Evolutionary conservation across 1,140 invertebrate genomes (phyloP).

Genomic region (Diachasma alloeum): DNA sequence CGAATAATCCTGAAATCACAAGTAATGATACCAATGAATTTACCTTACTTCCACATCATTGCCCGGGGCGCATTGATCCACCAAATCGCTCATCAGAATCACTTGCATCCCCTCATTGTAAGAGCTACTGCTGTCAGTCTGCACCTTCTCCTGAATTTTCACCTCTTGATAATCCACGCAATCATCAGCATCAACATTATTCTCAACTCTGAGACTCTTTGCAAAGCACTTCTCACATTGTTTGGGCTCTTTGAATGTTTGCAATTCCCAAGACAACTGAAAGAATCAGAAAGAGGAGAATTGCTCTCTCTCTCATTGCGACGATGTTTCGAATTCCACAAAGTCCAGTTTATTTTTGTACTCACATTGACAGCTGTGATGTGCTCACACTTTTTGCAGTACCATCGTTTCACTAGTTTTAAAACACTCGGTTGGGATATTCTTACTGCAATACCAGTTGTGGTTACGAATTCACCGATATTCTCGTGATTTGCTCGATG

Average conservation of each 20-base stretch:
- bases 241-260: constrained; percentile 46
- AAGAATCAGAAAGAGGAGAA: constrained; percentile 11
- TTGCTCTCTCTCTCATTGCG: background rate
- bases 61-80: constrained; percentile 87
- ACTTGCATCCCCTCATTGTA: constrained; percentile 58
- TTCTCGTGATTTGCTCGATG: constrained; percentile 51
- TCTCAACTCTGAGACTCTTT: constrained; percentile 56
- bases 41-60: constrained; percentile 88
- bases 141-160: constrained; percentile 73
- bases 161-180: constrained; percentile 92
- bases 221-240: constrained; percentile 50
- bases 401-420: constrained; percentile 77
- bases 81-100: constrained; percentile 85
- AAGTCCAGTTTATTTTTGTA: constrained; percentile 59
- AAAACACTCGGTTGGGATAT: constrained; percentile 80
- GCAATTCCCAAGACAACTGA: constrained; percentile 60
- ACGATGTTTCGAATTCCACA: background rate
- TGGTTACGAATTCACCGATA: constrained; percentile 65
- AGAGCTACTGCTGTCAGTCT: constrained; percentile 36
- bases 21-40: too few species aligned
- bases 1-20: too few species aligned
- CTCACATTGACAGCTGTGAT: constrained; percentile 71
- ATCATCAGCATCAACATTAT: constrained; percentile 69
- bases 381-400: constrained; percentile 82
- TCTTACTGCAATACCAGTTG: constrained; percentile 78